phyloP scores from a whole-genome alignment of 2,888 invertebrate genomes.

The Synanthedon vespiformis region DNA sequence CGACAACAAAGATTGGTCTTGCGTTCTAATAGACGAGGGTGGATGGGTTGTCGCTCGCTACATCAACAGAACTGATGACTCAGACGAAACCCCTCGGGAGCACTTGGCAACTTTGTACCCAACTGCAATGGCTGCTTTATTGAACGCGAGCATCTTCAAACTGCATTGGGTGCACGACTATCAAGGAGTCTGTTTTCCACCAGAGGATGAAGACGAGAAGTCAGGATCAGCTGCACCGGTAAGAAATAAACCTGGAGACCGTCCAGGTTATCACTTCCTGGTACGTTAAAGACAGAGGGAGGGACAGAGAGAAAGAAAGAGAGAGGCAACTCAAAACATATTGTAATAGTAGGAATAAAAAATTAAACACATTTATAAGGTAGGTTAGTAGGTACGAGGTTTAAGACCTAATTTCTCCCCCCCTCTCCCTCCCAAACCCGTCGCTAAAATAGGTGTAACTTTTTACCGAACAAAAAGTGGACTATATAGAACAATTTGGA shows the following conservation, averaged over 20 bases:
- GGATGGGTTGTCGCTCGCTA: conserved; percentile 53
- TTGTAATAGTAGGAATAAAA: no score
- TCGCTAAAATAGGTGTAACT: no score
- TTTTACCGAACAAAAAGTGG: no score
- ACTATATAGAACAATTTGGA: no score
- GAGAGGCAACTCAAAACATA: no score
- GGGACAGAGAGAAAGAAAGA: no score
- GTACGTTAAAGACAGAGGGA: no score
- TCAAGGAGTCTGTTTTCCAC: conserved; percentile 51
- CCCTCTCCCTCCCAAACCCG: no score
- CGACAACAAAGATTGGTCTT: conserved; percentile 45
- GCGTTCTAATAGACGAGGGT: conserved; percentile 51
- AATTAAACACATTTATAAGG: no score
- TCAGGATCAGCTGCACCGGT: conserved; percentile 22
- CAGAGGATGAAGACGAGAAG: conserved; percentile 19
- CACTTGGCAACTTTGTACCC: conserved; percentile 45
- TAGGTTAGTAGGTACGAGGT: no score
- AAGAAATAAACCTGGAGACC: conserved; percentile 6
- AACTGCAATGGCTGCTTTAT: conserved; percentile 40
- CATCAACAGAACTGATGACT: conserved; percentile 15
- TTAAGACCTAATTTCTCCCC: no score
- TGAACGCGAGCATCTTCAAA: conserved; percentile 39
- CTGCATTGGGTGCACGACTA: conserved; percentile 57
- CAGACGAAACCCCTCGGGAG: conserved; percentile 26
- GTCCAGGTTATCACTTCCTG: no score